These are phyloP conservation scores for Acestrorhynchus altus DNA, from an alignment of 2,797 vertebrate species.

Conservation along the genomic window DNA sequence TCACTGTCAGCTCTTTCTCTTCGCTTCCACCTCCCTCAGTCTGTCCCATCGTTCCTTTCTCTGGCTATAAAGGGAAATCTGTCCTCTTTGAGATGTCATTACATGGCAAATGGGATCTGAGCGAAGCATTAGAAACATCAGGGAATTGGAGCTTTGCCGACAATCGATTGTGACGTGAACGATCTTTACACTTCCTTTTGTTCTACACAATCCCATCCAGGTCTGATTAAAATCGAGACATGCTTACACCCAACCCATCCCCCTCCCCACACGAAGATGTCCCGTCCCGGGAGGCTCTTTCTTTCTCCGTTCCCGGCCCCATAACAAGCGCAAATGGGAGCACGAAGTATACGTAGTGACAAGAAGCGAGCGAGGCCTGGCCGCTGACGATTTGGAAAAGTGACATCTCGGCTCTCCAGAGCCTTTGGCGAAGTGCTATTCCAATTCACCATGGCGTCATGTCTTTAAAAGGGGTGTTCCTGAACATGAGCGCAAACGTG, in stretches of 20 bases:
- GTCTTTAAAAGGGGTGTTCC: neutral
- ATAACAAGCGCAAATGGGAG: neutral
- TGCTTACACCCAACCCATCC: neutral
- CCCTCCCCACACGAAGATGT: neutral
- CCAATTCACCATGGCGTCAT: neutral
- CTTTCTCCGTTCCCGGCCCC: neutral
- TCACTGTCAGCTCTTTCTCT: constrained; percentile 50
- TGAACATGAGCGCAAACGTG: neutral
- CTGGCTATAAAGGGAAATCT: constrained; percentile 49
- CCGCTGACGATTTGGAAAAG: neutral
- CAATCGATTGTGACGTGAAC: constrained; percentile 37
- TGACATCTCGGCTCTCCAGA: neutral
- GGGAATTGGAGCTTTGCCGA: constrained; percentile 34
- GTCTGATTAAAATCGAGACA: constrained; percentile 36
- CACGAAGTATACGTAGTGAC: neutral
- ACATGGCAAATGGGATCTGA: constrained; percentile 48
- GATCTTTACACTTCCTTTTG: constrained; percentile 23
- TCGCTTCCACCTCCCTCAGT: constrained; percentile 9
- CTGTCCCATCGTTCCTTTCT: constrained; percentile 41
- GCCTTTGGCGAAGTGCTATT: neutral
- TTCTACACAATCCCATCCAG: constrained; percentile 33
- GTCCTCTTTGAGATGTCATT: constrained; percentile 48
- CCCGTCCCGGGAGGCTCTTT: neutral
- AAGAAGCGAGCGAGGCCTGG: neutral
- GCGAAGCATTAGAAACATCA: constrained; percentile 38